Evolutionary conservation across 1,140 invertebrate species (phyloP), one percentile per base, ranked within the genome.

Genomic region (Habropoda laboriosa): DNA sequence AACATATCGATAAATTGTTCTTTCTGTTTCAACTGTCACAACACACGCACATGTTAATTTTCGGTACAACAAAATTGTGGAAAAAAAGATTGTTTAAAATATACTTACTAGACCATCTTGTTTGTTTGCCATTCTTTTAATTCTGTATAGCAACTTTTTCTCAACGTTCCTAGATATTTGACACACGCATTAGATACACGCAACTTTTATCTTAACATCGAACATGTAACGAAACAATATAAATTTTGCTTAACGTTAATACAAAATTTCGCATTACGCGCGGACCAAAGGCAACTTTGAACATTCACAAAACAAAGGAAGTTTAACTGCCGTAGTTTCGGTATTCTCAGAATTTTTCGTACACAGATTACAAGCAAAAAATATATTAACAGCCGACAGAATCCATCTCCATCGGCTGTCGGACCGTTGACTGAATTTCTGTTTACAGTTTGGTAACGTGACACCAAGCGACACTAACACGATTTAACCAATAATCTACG

Each of bases 351-450:
- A 63, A 42, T 27, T 5, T 30, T 42, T 30, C 38, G n/a, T 24
- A 40, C 55, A 57, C 55, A 30, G 12, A 18, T 8, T 13, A 27
- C 13, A 18, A 24, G n/a, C n/a, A 5, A 18, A 57, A 2, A 0
- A 21, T n/a, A n/a, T n/a, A 10, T 32, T 21, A 21, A 60, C 3
- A n/a, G 6, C 3, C 18, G 2, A 58, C 12, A 21, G 16, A 35
- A 53, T 53, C n/a, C 13, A 38, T 42, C 16, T 40, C 8, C 13
- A 21, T 24, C 7, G n/a, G 12, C 35, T n/a, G 35, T 16, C 5
- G n/a, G 12, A 24, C 27, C 24, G 27, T 60, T 64, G 38, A 64
- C 61, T 64, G 61, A 64, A 64, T 64, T 64, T 64, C 38, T 64
- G 61, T 64, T 42, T 42, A 64, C 61, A 64, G 12, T 64, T 30